phyloP scores from a whole-genome alignment of 2,113 vertebrate species.

The Dissostichus mawsoni region DNA sequence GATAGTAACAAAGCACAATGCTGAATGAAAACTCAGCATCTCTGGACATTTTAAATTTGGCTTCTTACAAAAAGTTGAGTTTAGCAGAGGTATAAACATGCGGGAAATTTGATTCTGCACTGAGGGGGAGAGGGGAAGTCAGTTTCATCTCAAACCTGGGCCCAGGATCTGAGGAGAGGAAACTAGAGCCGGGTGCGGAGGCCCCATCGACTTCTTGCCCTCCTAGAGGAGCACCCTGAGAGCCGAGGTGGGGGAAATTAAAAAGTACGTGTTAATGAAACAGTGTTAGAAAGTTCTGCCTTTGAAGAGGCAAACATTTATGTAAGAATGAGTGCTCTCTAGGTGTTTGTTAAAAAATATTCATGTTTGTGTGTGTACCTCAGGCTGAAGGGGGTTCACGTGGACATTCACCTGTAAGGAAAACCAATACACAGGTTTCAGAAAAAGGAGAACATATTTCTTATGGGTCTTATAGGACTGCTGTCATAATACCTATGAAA shows the following conservation, averaged over 20 bases:
- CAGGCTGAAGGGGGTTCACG: not conserved
- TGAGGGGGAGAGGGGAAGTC: conserved; percentile 16
- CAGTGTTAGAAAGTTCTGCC: not conserved
- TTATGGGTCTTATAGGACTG: too few species aligned
- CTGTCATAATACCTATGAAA: too few species aligned
- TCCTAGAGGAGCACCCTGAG: conserved; percentile 21
- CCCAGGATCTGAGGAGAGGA: not conserved
- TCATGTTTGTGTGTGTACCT: conserved; percentile 25
- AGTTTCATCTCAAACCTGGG: conserved; percentile 46
- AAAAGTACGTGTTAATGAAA: not conserved
- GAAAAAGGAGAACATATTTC: not conserved
- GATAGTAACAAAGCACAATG: not conserved
- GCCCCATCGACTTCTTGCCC: not conserved
- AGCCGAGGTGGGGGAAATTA: not conserved
- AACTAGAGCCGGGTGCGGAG: not conserved
- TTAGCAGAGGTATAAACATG: conserved; percentile 69
- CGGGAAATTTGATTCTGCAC: conserved; percentile 4
- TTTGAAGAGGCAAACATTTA: not conserved
- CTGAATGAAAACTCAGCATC: not conserved
- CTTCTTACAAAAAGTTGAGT: conserved; percentile 50
- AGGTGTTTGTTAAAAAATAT: not conserved
- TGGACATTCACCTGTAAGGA: conserved; percentile 7
- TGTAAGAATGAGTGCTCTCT: not conserved
- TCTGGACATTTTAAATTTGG: not conserved
- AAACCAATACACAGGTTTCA: not conserved